Conservation (phyloP, 2,888 invertebrate species). For the Netelia virgata region DNA sequence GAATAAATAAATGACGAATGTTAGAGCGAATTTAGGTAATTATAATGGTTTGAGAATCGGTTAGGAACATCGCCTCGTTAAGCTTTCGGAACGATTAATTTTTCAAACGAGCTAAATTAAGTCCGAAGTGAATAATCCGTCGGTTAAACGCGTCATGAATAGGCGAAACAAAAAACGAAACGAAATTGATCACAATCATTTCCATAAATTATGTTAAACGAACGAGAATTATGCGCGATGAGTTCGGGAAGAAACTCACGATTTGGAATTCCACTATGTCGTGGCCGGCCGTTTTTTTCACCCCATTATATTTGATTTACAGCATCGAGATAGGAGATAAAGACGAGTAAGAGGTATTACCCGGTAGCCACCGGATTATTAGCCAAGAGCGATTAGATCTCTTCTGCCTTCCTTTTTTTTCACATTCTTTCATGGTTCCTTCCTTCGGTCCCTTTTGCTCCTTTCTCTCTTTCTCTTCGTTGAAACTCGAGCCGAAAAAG, state of each 20-base stretch:
- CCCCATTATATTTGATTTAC: constrained; percentile 59
- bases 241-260: background rate
- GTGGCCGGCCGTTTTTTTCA: constrained; percentile 6
- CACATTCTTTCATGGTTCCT: constrained; percentile 4
- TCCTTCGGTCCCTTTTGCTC: background rate
- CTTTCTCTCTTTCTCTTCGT: constrained; percentile 1
- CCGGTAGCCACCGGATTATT: constrained; percentile 36
- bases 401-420: background rate
- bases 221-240: background rate
- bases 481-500: constrained; percentile 52
- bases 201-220: constrained; percentile 12
- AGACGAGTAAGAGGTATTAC: constrained; percentile 45
- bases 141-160: background rate
- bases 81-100: background rate
- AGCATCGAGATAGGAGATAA: constrained; percentile 41
- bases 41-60: too few species aligned
- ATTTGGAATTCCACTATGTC: background rate
- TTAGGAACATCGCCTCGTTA: too few species aligned
- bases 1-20: background rate
- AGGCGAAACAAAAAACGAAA: background rate
- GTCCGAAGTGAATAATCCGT: background rate
- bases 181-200: background rate
- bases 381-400: constrained; percentile 53
- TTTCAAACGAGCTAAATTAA: background rate
- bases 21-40: background rate